Evolutionary conservation across 2,113 vertebrate species (phyloP), one percentile per base, ranked within the genome.

Genomic region (Otis tarda): DNA sequence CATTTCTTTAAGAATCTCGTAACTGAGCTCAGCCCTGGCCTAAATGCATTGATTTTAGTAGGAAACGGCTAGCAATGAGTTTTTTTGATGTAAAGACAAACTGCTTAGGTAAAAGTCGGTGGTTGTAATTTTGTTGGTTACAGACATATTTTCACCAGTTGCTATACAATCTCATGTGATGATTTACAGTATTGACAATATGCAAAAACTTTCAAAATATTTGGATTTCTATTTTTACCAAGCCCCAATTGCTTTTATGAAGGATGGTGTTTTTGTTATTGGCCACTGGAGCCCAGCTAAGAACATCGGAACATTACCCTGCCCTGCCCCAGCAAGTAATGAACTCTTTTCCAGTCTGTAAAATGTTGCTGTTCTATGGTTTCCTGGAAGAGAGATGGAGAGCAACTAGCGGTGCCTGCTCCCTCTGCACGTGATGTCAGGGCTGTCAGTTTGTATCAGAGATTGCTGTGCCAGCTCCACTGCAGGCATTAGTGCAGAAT

Each of bases 191-290:
- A 59, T 33, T 56, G 67, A 37, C 50, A 76, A 85, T 76, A 80
- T 7, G 8, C 18, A 80, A 92, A 96, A 89, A 23, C 24, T 61
- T 92, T 27, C 3, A 22, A 27, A 52, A 84, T 75, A 70, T 85
- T 89, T 92, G 47, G 33, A 77, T 82, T 96, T 88, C 90, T 91
- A 87, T 93, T 94, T 94, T 95, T 87, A 80, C n/a, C 41, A 37
- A 82, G 55, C 3, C 25, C 68, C 9, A 10, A 70, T 53, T 71
- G 18, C n/a, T 81, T 87, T 90, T 88, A 47, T 73, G 84, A 86
- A 92, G 20, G 35, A 89, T 84, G 33, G 17, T 77, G 28, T 93
- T 94, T 92, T 71, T 81, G 49, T 79, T 94, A 57, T 56, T 70
- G 23, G 76, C 76, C 88, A 87, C 65, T 47, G 69, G 41, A 96